These are phyloP conservation scores for Phylloscopus trochilus DNA, from an alignment of 2,113 vertebrate genomes.

Conservation along the genomic window DNA sequence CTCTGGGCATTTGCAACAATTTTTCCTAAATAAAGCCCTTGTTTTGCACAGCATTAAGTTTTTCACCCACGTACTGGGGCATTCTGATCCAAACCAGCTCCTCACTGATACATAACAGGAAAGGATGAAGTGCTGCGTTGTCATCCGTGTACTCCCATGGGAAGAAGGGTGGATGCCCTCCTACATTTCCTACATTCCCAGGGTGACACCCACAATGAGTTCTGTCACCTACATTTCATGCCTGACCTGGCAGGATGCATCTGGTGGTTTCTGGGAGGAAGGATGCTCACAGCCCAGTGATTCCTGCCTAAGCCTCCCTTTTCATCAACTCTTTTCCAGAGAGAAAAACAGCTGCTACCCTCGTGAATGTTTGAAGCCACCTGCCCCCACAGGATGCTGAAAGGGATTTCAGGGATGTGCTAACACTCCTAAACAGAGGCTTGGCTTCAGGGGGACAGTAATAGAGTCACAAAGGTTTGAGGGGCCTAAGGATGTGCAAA, in stretches of 20 bases:
- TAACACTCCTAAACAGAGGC: not conserved
- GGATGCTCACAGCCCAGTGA: constrained; percentile 19
- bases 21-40: not conserved
- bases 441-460: not conserved
- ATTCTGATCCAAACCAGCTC: not conserved
- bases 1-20: not conserved
- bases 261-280: constrained; percentile 34
- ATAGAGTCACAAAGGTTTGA: not conserved
- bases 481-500: too few species aligned
- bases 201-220: constrained; percentile 14
- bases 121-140: not conserved
- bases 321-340: not conserved
- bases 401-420: not conserved
- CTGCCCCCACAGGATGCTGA: not conserved
- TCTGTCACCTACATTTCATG: constrained; percentile 18
- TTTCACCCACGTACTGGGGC: not conserved
- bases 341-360: not conserved
- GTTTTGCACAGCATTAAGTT: not conserved
- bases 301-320: constrained; percentile 11
- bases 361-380: not conserved
- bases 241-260: constrained; percentile 53
- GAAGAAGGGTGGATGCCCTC: not conserved
- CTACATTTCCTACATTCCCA: not conserved
- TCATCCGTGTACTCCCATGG: accelerated
- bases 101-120: not conserved